Base-by-base conservation (phyloP, 2,113 vertebrate genomes). In the Thalassoma bifasciatum region DNA sequence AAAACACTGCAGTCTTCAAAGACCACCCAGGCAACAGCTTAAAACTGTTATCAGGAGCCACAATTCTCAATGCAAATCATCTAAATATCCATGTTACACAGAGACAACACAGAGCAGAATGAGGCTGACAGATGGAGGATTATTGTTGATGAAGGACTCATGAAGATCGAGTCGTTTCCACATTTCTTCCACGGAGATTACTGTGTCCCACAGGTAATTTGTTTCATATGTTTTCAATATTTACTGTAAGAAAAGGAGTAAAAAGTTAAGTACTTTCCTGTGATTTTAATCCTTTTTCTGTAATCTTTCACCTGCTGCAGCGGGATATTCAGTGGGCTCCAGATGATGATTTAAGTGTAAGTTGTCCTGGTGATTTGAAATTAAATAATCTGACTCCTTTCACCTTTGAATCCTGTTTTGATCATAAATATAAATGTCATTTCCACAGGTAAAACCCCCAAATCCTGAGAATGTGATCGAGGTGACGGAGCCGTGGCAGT, bases 151-250 rank as follows among this genome's bases (percentile, higher is more conserved):
- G 82, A 90, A 61, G 67, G 72, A 2, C 66, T 91, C 46, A 74
- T 85, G 75, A 90, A 70, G 70, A 91, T 92, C 9, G 62, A 84
- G 4, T 93, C 92, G 8, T 89, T 93, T 56, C 90, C 92, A 19
- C 78, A 90, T 63, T 93, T 93, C 77, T 93, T 93, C 53, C 92
- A 93, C 22, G 90, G 90, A 58, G 88, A 93, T 77, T 93, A 93
- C 73, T 93, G 92, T 14, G 68, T 64, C 17, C 77, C 90, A 10
- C 91, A 83, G 72, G 92, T 89, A 40, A 0, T 49, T 17, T 2
- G 1, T 21, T 7, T 53, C 14, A 34, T 19, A 60, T 46, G 2
- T 17, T 46, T 7, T 46, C n/a, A 46, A 46, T 17, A 46, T 7
- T 16, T 4, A 30, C 6, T 30, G 30, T 30, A 6, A 30, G 30